These are phyloP conservation scores for Anguilla marmorata DNA, from an alignment of 2,797 vertebrate species.

Conservation along the genomic window DNA sequence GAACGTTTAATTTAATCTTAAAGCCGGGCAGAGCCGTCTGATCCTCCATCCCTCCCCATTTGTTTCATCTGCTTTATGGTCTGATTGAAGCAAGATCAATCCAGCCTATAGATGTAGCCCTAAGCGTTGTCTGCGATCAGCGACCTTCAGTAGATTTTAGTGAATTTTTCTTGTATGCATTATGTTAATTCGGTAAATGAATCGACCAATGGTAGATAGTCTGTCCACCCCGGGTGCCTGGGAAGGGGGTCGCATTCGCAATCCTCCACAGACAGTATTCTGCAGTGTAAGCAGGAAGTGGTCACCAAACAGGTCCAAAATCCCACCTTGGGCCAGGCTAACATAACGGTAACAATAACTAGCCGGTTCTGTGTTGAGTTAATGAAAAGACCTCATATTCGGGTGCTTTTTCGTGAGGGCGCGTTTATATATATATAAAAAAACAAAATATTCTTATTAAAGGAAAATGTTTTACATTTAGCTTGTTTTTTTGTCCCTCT, in stretches of 20 bases:
- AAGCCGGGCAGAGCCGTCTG: background rate
- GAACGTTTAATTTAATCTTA: slow-evolving; percentile 22
- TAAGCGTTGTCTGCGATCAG: background rate
- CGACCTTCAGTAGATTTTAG: background rate
- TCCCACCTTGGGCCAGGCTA: background rate
- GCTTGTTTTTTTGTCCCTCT: background rate
- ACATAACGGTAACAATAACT: background rate
- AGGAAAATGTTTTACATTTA: background rate
- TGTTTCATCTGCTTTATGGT: background rate
- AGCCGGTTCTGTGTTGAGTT: background rate
- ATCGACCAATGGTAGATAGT: background rate
- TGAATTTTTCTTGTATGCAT: background rate
- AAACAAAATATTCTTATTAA: background rate
- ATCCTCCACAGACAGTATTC: background rate
- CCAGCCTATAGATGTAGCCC: slow-evolving; percentile 6
- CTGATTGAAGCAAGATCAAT: slow-evolving; percentile 20
- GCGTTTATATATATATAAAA: background rate
- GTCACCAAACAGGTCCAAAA: background rate
- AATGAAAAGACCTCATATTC: background rate
- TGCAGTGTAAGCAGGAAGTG: background rate
- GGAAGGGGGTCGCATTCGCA: background rate
- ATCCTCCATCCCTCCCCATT: background rate
- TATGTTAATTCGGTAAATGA: slow-evolving; percentile 1
- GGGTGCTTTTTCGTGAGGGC: background rate
- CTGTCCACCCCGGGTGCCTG: background rate